Percentiles rank a stretch among this genome's conserved stretches.
Conservation (phyloP, 2,888 invertebrate genomes). For the Julus scanicus region DNA sequence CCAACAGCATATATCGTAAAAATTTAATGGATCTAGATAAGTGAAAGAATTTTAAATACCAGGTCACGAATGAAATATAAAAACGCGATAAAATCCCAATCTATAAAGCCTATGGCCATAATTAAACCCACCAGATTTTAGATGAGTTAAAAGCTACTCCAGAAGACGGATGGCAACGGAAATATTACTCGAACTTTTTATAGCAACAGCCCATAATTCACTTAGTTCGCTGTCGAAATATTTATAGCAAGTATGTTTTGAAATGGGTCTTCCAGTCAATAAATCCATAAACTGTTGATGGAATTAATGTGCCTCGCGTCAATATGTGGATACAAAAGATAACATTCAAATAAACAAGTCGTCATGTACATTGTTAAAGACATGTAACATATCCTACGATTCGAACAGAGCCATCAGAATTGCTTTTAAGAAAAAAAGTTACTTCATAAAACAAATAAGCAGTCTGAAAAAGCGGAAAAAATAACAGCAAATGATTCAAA, state of each 20-base stretch:
- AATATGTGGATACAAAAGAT: not conserved
- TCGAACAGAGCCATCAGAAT: not conserved
- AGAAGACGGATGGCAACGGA: constrained; percentile 9
- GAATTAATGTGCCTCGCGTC: not conserved
- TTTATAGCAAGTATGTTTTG: not conserved
- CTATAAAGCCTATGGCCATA: not conserved
- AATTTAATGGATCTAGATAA: not conserved
- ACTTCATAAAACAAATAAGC: not conserved
- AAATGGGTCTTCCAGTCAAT: not conserved
- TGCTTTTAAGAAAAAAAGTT: not conserved
- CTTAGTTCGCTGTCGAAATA: not conserved
- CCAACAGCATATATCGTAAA: not conserved
- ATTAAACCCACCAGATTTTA: not conserved
- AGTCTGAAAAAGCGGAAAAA: not conserved
- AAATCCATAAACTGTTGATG: not conserved
- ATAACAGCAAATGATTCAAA: not conserved
- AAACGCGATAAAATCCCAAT: not conserved
- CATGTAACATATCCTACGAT: not conserved
- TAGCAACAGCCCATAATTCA: not conserved
- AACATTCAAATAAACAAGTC: not conserved
- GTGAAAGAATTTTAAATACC: not conserved
- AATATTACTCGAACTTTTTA: constrained; percentile 1
- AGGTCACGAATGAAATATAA: not conserved
- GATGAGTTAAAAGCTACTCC: not conserved
- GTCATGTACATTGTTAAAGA: not conserved